These are phyloP conservation scores for Anthonomus grandis DNA, from an alignment of 1,140 invertebrate species.

Conservation along the genomic window DNA sequence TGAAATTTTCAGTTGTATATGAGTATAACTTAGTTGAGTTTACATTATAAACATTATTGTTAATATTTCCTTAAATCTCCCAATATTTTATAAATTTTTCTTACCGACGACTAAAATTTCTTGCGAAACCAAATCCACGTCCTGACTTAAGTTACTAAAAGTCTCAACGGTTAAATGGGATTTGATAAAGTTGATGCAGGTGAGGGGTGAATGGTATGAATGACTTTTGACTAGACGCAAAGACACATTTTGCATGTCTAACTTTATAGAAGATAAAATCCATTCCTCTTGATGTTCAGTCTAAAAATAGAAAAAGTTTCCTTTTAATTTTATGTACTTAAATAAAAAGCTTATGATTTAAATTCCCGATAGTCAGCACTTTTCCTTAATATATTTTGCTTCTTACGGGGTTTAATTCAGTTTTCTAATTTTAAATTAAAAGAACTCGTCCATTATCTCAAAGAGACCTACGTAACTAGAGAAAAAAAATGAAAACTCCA, in stretches of 20 bases:
- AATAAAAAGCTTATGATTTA: no score
- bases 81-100: constrained; percentile 43
- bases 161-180: constrained; percentile 81
- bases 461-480: no score
- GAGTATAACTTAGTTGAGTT: no score
- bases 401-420: no score
- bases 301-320: neutral
- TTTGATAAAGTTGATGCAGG: constrained; percentile 89
- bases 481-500: no score
- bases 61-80: neutral
- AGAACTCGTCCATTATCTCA: no score
- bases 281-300: constrained; percentile 54
- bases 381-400: no score
- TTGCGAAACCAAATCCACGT: constrained; percentile 89
- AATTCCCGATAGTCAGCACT: no score
- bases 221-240: constrained; percentile 61
- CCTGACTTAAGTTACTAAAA: constrained; percentile 83
- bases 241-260: constrained; percentile 87
- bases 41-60: no score
- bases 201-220: constrained; percentile 63
- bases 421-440: no score
- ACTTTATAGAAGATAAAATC: constrained; percentile 72
- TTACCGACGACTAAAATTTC: constrained; percentile 87
- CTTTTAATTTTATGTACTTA: no score
- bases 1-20: neutral